Evolutionary conservation across 2,797 vertebrate species (phyloP).

Genomic region (Rhinoraja longicauda): DNA sequence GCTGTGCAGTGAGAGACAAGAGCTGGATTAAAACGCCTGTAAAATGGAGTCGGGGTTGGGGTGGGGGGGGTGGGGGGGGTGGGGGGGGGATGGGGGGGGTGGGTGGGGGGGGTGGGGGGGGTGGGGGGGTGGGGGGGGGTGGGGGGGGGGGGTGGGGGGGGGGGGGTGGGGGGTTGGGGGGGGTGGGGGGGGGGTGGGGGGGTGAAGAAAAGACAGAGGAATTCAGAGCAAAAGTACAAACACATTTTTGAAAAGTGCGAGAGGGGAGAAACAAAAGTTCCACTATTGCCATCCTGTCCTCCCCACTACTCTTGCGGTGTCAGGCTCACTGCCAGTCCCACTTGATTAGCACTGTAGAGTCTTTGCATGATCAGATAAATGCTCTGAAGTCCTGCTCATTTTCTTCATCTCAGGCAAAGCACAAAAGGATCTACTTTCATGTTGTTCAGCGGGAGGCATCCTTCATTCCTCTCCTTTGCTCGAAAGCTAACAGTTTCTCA

Average conservation of each 20-base stretch:
- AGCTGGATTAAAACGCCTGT: neutral
- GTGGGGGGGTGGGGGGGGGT: too few relatives aligned
- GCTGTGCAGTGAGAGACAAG: too few relatives aligned
- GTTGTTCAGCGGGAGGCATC: neutral
- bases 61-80: too few relatives aligned
- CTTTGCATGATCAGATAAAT: neutral
- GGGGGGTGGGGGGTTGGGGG: too few relatives aligned
- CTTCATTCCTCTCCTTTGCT: neutral
- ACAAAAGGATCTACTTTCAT: neutral
- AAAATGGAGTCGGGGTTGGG: too few relatives aligned
- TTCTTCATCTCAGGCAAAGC: neutral
- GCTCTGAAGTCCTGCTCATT: neutral
- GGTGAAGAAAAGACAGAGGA: neutral
- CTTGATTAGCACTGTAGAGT: neutral
- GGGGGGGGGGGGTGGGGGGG: too few relatives aligned
- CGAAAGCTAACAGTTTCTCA: neutral
- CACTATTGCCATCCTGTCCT: neutral
- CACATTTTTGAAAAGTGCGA: neutral
- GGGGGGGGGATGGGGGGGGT: too few relatives aligned
- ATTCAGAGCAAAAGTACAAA: neutral
- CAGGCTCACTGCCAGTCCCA: neutral
- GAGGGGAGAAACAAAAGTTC: neutral
- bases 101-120: too few relatives aligned
- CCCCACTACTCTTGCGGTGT: neutral
- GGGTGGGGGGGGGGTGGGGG: too few relatives aligned